Evolutionary conservation across 2,888 invertebrate species (phyloP).

Genomic region (Stenchaetothrips biformis): DNA sequence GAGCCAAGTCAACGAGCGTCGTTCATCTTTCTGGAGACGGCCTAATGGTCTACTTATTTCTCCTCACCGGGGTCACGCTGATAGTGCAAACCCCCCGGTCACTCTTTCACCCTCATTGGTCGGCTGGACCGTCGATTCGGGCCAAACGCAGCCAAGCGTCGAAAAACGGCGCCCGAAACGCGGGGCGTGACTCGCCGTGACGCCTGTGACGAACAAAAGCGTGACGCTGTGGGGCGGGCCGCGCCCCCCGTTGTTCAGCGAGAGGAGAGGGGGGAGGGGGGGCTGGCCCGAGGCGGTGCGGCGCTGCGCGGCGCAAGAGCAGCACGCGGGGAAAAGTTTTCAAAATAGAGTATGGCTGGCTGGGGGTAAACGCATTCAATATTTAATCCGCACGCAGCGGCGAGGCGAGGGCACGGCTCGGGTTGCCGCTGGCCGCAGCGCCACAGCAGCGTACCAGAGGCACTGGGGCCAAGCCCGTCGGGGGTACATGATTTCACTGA

Average conservation of each 20-base stretch:
- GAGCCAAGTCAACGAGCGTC: no score
- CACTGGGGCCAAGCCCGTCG: background rate
- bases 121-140: no score
- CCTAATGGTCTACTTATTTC: no score
- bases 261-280: background rate
- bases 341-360: conserved; percentile 9
- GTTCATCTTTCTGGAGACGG: no score
- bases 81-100: no score
- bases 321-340: conserved; percentile 5
- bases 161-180: background rate
- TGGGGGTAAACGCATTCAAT: conserved; percentile 24
- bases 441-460: background rate
- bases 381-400: conserved; percentile 18
- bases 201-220: background rate
- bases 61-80: no score
- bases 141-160: background rate
- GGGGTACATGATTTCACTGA: conserved; percentile 20
- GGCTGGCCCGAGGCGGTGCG: background rate
- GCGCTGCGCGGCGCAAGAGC: background rate
- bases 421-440: background rate
- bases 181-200: background rate
- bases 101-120: no score
- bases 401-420: background rate
- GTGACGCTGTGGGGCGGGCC: background rate
- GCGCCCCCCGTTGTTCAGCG: background rate